Percentiles rank a stretch among this genome's conserved stretches.
These are phyloP conservation scores for Drosophila athabasca DNA, from an alignment of 1,140 invertebrate genomes.

Conservation along the genomic window DNA sequence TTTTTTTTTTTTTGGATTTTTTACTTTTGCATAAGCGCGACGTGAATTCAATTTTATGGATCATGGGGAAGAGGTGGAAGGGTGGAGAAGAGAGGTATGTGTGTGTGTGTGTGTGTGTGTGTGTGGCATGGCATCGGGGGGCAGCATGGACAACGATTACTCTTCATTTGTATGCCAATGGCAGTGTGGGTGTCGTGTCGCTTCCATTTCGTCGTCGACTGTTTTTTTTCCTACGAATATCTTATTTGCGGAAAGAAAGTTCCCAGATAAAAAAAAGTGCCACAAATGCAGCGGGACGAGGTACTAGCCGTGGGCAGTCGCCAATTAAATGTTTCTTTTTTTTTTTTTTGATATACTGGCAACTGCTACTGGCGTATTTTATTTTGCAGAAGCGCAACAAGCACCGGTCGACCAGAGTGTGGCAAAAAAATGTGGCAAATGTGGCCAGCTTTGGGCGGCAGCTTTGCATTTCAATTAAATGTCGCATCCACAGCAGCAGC, in stretches of 20 bases:
- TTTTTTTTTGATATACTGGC: conserved; percentile 3
- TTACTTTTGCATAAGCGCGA: conserved; percentile 32
- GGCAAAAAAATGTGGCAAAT: too few relatives aligned
- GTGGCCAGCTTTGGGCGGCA: too few relatives aligned
- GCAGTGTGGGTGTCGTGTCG: conserved; percentile 31
- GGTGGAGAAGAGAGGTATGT: too few relatives aligned
- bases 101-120: too few relatives aligned
- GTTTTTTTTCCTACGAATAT: background rate
- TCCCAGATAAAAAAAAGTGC: conserved; percentile 8
- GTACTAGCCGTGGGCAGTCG: conserved; percentile 11
- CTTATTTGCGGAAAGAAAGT: conserved; percentile 45
- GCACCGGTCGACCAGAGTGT: too few relatives aligned
- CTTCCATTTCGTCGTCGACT: conserved; percentile 7
- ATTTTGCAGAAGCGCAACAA: too few relatives aligned
- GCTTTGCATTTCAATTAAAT: too few relatives aligned
- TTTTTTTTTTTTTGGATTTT: background rate
- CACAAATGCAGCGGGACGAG: background rate
- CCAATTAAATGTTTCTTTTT: conserved; percentile 35
- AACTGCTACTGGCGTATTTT: too few relatives aligned
- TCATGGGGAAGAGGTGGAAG: background rate
- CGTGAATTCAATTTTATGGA: conserved; percentile 21
- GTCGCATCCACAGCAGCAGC: too few relatives aligned
- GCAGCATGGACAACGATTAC: conserved; percentile 18
- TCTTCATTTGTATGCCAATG: conserved; percentile 50
- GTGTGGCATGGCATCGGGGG: background rate